Evolutionary conservation across 2,888 invertebrate genomes (phyloP), one percentile per base, ranked within the genome.

Genomic region (Tillus elongatus): DNA sequence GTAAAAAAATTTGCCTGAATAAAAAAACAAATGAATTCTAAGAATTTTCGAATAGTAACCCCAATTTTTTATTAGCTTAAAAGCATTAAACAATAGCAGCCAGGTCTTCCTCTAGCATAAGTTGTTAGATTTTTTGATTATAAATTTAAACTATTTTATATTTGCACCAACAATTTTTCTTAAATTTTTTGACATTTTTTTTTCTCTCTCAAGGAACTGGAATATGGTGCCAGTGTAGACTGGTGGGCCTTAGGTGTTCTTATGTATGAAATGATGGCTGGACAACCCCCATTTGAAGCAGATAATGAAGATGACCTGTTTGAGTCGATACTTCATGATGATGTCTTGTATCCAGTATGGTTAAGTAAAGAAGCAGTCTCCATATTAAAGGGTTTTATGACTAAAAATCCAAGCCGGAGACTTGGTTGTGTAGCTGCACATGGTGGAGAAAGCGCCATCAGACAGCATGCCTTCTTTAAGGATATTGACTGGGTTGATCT

Each of bases 201-300:
- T n/a, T n/a, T n/a, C n/a, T n/a, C n/a, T n/a, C n/a, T n/a, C 24
- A 35, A 59, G 59, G 64, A 66, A 52, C 43, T 64, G 41, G 64
- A 95, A 60, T 89, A 89, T 61, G 88, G 88, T 0, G 82, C 86
- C 16, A 84, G 85, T 43, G 89, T 90, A 40, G 89, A 89, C 68
- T 89, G 89, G 89, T 97, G 96, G 96, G 96, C 96, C 44, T 73
- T 97, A 47, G 97, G 96, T 35, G 96, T 97, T 41, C 75, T 96
- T 30, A 88, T 96, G 88, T 97, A 97, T 68, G 96, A 97, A 75
- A 97, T 97, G 96, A 86, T 96, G 89, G 96, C 95, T 1, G 96
- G 97, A 0, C 97, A 98, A 68, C 97, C 97, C 40, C 97, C 97
- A 9, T 98, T 98, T 69, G 97, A 98, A 72, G 97, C 97, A 3